Conservation (phyloP, 2,888 invertebrate genomes). For the Ectemnius cavifrons region DNA sequence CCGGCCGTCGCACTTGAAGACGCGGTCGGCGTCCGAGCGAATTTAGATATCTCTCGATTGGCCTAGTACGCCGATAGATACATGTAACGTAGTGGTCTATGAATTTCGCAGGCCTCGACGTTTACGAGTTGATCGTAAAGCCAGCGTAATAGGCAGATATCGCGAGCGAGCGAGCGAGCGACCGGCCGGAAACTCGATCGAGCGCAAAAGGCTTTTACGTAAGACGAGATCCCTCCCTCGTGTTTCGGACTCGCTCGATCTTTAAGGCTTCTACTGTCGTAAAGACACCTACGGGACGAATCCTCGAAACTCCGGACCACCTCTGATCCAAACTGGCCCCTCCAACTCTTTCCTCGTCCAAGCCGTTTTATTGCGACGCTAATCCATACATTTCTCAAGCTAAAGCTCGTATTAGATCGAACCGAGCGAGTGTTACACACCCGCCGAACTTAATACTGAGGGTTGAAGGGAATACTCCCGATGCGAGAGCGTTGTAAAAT, state of each 20-base stretch:
- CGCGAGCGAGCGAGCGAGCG: constrained; percentile 8
- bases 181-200: constrained; percentile 63
- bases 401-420: too few species aligned
- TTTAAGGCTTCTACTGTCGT: neutral
- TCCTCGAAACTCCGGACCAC: neutral
- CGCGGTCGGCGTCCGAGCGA: too few species aligned
- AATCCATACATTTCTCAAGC: too few species aligned
- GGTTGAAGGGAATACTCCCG: too few species aligned
- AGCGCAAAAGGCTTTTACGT: constrained; percentile 56
- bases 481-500: too few species aligned
- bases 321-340: too few species aligned
- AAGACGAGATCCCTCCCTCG: constrained; percentile 57
- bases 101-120: constrained; percentile 67
- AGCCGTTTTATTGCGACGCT: too few species aligned
- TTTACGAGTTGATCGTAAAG: constrained; percentile 73
- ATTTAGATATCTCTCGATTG: too few species aligned
- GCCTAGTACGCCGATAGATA: constrained; percentile 12
- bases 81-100: constrained; percentile 65
- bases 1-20: too few species aligned
- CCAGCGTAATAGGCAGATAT: constrained; percentile 54
- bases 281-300: neutral
- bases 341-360: too few species aligned
- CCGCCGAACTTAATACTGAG: too few species aligned
- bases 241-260: constrained; percentile 13
- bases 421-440: too few species aligned